phyloP scores from a whole-genome alignment of 2,797 vertebrate genomes.

The Oryzias dopingdopingensis region DNA sequence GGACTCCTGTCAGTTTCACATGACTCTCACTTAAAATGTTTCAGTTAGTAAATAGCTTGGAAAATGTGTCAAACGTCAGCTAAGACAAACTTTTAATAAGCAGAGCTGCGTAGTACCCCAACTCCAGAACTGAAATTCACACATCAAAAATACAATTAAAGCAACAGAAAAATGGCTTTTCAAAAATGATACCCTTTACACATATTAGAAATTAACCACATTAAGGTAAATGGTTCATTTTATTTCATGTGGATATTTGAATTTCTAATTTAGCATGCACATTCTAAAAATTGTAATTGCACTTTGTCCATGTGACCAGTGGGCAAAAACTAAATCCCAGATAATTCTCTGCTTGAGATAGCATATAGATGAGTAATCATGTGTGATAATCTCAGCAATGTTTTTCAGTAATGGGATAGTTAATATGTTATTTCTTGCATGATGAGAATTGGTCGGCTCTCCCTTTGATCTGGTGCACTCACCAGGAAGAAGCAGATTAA shows the following conservation, averaged over 20 bases:
- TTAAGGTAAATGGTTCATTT: slow-evolving; percentile 22
- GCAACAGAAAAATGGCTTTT: neutral
- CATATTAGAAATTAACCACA: neutral
- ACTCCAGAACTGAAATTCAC: neutral
- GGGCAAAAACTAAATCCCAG: slow-evolving; percentile 58
- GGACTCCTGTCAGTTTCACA: slow-evolving; percentile 14
- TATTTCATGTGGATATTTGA: slow-evolving; percentile 17
- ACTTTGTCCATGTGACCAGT: slow-evolving; percentile 47
- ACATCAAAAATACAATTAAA: neutral
- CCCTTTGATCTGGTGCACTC: slow-evolving; percentile 74
- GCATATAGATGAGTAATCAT: slow-evolving; percentile 64
- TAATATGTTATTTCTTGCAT: slow-evolving; percentile 68
- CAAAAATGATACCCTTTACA: neutral
- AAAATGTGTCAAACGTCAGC: no score
- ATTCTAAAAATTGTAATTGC: slow-evolving; percentile 44
- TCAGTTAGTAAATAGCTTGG: no score
- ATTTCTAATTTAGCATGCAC: slow-evolving; percentile 31
- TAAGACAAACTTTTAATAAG: no score
- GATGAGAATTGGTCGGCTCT: slow-evolving; percentile 60
- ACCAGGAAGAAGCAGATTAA: slow-evolving; percentile 71
- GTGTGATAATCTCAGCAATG: slow-evolving; percentile 66
- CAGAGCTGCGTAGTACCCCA: no score
- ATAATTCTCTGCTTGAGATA: slow-evolving; percentile 68
- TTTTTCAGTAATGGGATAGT: slow-evolving; percentile 63
- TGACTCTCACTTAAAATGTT: neutral